phyloP scores from a whole-genome alignment of 2,113 vertebrate genomes.

The Pongo abelii region DNA sequence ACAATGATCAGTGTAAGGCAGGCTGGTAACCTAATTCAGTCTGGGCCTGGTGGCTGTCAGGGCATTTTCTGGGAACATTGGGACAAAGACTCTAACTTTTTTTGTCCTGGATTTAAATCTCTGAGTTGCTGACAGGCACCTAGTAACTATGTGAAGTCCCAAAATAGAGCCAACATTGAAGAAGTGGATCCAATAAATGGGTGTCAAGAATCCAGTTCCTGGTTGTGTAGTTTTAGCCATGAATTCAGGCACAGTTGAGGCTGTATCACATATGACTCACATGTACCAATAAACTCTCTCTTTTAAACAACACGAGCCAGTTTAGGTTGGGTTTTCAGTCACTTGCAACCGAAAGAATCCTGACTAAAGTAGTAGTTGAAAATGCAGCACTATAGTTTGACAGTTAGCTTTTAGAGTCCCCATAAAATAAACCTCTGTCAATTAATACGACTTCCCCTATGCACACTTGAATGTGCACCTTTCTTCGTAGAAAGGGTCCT shows the following conservation, averaged over 20 bases:
- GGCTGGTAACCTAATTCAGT: background rate
- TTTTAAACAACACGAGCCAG: background rate
- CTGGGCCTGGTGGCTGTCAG: background rate
- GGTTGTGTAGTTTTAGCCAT: background rate
- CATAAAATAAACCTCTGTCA: background rate
- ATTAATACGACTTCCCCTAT: background rate
- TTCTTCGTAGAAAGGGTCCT: background rate
- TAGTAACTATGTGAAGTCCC: background rate
- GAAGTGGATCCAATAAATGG: background rate
- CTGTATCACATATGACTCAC: background rate
- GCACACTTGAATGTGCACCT: background rate
- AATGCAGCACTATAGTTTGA: background rate
- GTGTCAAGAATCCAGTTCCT: background rate
- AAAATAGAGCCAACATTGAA: background rate
- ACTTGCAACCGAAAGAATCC: conserved; percentile 9
- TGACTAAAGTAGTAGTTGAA: conserved; percentile 15
- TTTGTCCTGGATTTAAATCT: background rate
- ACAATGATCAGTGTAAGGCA: background rate
- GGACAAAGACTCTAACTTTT: background rate
- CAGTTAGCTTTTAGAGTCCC: background rate
- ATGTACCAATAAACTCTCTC: background rate
- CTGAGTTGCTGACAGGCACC: background rate
- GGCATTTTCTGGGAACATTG: background rate
- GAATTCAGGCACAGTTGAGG: background rate
- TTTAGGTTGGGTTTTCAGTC: background rate